A percentile compares a stretch with the other conserved stretches of the same genome.
Evolutionary conservation across 2,797 vertebrate genomes (phyloP).

Genomic region (Acestrorhynchus altus): DNA sequence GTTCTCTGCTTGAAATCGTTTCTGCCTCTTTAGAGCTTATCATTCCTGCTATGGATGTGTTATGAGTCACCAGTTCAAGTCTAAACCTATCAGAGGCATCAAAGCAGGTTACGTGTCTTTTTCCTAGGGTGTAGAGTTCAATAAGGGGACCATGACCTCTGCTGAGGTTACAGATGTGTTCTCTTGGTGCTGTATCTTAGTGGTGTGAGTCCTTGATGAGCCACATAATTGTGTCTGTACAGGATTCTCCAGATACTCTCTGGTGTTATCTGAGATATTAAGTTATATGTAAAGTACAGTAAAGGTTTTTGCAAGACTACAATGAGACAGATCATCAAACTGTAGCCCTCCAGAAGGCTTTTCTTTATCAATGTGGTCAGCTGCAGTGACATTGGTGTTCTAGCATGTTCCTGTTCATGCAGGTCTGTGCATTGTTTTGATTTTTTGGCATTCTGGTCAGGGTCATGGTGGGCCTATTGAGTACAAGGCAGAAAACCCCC

Average conservation of each 20-base stretch:
- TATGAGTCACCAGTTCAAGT: constrained; percentile 12
- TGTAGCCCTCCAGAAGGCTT: no score
- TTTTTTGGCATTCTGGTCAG: no score
- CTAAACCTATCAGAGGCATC: background rate
- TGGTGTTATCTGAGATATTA: no score
- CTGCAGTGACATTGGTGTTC: no score
- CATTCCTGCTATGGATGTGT: constrained; percentile 19
- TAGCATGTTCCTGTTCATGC: no score
- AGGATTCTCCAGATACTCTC: background rate
- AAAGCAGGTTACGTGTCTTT: background rate
- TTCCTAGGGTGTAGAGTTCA: background rate
- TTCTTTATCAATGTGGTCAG: no score
- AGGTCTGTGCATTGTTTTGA: no score
- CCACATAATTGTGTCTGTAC: background rate
- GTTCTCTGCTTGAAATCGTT: constrained; percentile 51
- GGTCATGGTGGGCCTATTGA: no score
- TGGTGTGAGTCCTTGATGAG: background rate
- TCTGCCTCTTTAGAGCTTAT: constrained; percentile 18
- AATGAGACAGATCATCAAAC: no score
- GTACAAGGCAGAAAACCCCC: no score
- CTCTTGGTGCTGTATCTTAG: background rate
- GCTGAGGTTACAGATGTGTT: constrained; percentile 35
- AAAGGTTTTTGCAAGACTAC: no score
- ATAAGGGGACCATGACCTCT: background rate
- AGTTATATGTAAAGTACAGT: no score